Conservation (phyloP, 2,113 vertebrate species). For the Terrapene triunguis region DNA sequence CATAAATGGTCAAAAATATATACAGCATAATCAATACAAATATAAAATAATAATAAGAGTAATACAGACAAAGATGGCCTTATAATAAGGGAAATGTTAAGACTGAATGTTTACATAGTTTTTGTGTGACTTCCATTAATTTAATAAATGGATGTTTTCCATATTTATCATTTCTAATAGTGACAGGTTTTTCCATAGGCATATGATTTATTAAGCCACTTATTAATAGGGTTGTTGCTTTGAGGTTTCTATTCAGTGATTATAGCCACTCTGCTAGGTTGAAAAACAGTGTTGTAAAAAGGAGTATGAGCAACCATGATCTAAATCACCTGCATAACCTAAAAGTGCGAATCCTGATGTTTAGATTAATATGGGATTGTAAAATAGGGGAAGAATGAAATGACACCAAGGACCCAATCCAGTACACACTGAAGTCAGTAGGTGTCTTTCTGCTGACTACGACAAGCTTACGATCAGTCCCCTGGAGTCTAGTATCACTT, state of each 20-base stretch:
- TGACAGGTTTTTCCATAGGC: background rate
- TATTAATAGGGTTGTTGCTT: background rate
- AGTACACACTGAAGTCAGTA: background rate
- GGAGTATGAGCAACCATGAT: background rate
- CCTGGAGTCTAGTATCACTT: background rate
- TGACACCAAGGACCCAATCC: background rate
- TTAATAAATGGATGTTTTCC: background rate
- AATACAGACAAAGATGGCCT: background rate
- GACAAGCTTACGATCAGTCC: background rate
- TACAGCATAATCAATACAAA: background rate
- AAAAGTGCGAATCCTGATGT: background rate
- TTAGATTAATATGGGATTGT: background rate
- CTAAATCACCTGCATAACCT: background rate
- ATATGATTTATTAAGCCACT: background rate
- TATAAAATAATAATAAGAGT: background rate
- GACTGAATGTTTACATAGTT: background rate
- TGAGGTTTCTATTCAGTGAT: background rate
- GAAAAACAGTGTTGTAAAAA: background rate
- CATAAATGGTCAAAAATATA: background rate
- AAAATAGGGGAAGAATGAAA: background rate
- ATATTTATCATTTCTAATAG: background rate
- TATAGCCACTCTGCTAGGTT: background rate
- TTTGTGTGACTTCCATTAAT: background rate
- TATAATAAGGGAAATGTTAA: background rate
- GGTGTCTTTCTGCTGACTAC: background rate